Evolutionary conservation across 2,113 vertebrate species (phyloP).

Genomic region (Furnarius figulus): DNA sequence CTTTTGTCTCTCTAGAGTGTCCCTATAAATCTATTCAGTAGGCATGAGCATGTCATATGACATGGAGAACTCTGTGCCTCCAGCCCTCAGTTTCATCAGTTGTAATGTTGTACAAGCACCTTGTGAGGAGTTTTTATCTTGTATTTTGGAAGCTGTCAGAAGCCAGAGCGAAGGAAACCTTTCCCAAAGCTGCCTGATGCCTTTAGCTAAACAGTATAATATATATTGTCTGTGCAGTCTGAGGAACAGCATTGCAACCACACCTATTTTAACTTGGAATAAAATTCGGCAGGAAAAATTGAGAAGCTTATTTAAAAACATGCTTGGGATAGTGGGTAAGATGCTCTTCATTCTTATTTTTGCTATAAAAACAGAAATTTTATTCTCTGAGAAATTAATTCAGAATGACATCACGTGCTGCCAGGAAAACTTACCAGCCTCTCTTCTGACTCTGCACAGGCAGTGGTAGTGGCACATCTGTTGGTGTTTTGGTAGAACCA

Average conservation of each 20-base stretch:
- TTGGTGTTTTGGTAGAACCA: not conserved
- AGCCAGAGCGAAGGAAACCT: not conserved
- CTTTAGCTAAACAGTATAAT: not conserved
- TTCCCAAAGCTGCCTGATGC: not conserved
- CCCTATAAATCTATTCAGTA: not conserved
- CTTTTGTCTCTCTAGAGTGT: not conserved
- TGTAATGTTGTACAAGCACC: not conserved
- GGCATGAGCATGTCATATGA: fast-evolving
- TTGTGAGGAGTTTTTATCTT: not conserved
- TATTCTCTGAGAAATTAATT: not conserved
- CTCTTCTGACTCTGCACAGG: not conserved
- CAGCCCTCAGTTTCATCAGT: not conserved
- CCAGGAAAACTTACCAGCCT: not conserved
- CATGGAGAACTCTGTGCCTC: not conserved
- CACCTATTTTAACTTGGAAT: not conserved
- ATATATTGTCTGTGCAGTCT: not conserved
- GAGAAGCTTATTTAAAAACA: not conserved
- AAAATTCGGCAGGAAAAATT: not conserved
- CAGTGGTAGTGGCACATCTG: not conserved
- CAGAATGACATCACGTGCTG: not conserved
- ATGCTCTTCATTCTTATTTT: constrained; percentile 15
- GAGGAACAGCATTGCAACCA: not conserved
- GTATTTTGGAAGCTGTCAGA: not conserved
- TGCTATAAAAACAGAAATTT: constrained; percentile 1
- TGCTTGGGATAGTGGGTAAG: not conserved